phyloP scores from a whole-genome alignment of 2,888 invertebrate genomes.

The Acronicta leporina region DNA sequence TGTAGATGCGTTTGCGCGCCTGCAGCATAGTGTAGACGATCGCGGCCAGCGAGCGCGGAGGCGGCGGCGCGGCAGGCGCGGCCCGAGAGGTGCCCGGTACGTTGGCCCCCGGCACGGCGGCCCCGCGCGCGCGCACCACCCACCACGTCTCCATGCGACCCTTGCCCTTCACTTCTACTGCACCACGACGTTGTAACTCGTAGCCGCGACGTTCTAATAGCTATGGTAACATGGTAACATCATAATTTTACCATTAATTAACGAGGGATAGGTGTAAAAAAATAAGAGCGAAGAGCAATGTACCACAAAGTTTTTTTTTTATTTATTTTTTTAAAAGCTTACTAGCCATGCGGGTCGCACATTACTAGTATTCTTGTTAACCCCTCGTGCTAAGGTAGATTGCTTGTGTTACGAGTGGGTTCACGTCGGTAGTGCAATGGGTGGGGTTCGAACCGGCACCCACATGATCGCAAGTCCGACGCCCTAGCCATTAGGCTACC shows the following conservation, averaged over 20 bases:
- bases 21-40: constrained; percentile 97
- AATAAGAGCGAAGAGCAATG: too few relatives aligned
- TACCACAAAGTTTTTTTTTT: too few relatives aligned
- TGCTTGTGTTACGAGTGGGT: too few relatives aligned
- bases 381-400: too few relatives aligned
- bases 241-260: background rate
- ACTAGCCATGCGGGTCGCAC: too few relatives aligned
- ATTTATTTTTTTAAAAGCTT: too few relatives aligned
- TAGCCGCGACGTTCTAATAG: constrained; percentile 93
- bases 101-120: constrained; percentile 84
- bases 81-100: constrained; percentile 84
- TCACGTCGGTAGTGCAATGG: too few relatives aligned
- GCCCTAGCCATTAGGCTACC: too few relatives aligned
- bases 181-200: constrained; percentile 93
- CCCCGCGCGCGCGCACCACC: constrained; percentile 91
- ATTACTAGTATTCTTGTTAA: too few relatives aligned
- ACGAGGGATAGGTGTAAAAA: too few relatives aligned
- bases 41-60: constrained; percentile 93
- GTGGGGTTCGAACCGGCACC: too few relatives aligned
- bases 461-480: too few relatives aligned
- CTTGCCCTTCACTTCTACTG: constrained; percentile 97
- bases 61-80: constrained; percentile 90
- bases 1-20: constrained; percentile 92
- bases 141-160: constrained; percentile 99
- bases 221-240: constrained; percentile 69